These are phyloP conservation scores for Tyria jacobaeae DNA, from an alignment of 2,888 invertebrate genomes.

Conservation along the genomic window DNA sequence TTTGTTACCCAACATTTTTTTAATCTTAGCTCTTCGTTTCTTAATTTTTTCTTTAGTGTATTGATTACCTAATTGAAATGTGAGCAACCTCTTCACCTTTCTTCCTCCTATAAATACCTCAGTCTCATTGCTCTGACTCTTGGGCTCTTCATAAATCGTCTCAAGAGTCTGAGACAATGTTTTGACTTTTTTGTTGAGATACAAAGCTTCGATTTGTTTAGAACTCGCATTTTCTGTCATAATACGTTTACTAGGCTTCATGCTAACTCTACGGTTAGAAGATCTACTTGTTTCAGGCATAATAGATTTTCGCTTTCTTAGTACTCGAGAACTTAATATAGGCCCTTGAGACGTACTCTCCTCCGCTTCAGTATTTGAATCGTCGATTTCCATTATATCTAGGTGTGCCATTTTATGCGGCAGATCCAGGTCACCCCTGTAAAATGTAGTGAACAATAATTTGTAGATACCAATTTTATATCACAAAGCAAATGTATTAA, in stretches of 20 bases:
- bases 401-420: constrained; percentile 81
- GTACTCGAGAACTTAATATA: constrained; percentile 63
- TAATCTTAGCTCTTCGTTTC: constrained; percentile 86
- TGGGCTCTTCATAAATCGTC: constrained; percentile 89
- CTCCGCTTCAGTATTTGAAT: constrained; percentile 43
- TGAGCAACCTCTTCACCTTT: constrained; percentile 86
- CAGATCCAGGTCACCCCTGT: constrained; percentile 74
- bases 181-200: constrained; percentile 86
- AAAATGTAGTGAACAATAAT: constrained; percentile 31
- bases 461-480: neutral
- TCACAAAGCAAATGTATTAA: neutral
- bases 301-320: constrained; percentile 76
- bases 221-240: constrained; percentile 72
- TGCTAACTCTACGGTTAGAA: constrained; percentile 78
- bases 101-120: constrained; percentile 81
- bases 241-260: constrained; percentile 79
- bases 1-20: constrained; percentile 84
- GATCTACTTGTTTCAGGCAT: constrained; percentile 69
- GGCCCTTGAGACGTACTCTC: constrained; percentile 52
- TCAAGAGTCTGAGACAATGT: constrained; percentile 84
- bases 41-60: constrained; percentile 86
- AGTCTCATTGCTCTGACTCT: constrained; percentile 72
- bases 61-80: constrained; percentile 82
- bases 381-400: constrained; percentile 78
- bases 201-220: constrained; percentile 84